These are phyloP conservation scores for Choristoneura rosaceana DNA, from an alignment of 2,888 invertebrate genomes.

Conservation along the genomic window DNA sequence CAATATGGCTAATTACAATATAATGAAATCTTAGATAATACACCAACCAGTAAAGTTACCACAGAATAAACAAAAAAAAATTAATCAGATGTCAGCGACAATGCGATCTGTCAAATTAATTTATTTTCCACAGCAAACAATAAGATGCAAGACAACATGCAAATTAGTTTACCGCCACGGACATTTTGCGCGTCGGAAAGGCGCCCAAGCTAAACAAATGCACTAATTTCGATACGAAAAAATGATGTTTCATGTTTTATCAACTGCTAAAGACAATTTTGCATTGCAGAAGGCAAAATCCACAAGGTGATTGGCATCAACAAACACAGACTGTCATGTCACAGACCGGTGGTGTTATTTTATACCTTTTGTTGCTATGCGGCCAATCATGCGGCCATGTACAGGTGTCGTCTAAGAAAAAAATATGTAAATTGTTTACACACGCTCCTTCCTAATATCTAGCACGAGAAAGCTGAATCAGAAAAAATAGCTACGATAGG, in stretches of 20 bases:
- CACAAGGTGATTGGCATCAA: conserved; percentile 39
- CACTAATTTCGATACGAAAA: neutral
- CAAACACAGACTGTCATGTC: conserved; percentile 24
- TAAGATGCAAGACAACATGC: conserved; percentile 27
- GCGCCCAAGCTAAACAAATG: conserved; percentile 4
- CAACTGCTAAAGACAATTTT: conserved; percentile 14
- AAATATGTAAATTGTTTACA: neutral
- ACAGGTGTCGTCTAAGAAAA: neutral
- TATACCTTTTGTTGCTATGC: neutral
- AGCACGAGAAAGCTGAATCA: too few species aligned
- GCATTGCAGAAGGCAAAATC: conserved; percentile 24
- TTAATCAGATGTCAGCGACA: conserved; percentile 31
- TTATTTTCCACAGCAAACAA: conserved; percentile 32
- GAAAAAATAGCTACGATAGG: too few species aligned
- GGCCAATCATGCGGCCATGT: too few species aligned
- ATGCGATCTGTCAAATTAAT: conserved; percentile 34
- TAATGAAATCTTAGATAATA: too few species aligned
- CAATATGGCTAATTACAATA: too few species aligned
- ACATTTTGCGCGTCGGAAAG: conserved; percentile 8
- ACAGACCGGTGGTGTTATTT: neutral
- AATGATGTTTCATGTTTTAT: conserved; percentile 4
- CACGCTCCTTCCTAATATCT: too few species aligned
- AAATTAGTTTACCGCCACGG: conserved; percentile 11
- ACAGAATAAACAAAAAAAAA: too few species aligned
- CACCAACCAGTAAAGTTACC: too few species aligned